A percentile compares a stretch with the other conserved stretches of the same genome.
Conservation (phyloP, 2,888 invertebrate genomes). For the Leucoma salicis region DNA sequence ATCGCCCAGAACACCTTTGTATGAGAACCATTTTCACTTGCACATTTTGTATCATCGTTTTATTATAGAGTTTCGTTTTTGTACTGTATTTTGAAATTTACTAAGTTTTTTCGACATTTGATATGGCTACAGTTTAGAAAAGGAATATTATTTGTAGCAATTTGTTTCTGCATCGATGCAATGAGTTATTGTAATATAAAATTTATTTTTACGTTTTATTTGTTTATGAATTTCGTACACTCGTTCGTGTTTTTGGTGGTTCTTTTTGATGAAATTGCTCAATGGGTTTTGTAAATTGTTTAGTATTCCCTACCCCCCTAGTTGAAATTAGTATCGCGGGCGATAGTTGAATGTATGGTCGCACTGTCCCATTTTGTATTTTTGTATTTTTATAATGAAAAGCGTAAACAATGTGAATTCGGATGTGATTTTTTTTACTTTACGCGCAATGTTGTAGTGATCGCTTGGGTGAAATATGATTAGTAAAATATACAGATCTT, state of each 20-base stretch:
- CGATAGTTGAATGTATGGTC: slow-evolving; percentile 67
- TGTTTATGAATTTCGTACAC: slow-evolving; percentile 46
- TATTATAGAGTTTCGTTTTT: slow-evolving; percentile 34
- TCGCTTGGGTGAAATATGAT: slow-evolving; percentile 45
- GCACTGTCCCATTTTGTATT: slow-evolving; percentile 82
- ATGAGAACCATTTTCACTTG: slow-evolving; percentile 44
- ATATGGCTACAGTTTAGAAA: slow-evolving; percentile 50
- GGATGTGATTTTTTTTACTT: slow-evolving; percentile 73
- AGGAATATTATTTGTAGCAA: slow-evolving; percentile 43
- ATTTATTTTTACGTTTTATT: slow-evolving; percentile 38
- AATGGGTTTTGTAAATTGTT: slow-evolving; percentile 65
- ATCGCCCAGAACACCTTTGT: slow-evolving; percentile 47
- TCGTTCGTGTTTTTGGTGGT: slow-evolving; percentile 51
- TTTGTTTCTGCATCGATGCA: slow-evolving; percentile 40
- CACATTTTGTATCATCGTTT: slow-evolving; percentile 42
- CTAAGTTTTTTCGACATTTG: slow-evolving; percentile 34
- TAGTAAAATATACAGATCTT: slow-evolving; percentile 43
- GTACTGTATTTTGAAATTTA: slow-evolving; percentile 37
- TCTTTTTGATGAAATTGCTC: slow-evolving; percentile 74
- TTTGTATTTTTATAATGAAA: slow-evolving; percentile 81
- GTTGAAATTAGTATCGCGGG: slow-evolving; percentile 56
- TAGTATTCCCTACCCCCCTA: slow-evolving; percentile 69
- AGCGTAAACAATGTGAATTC: slow-evolving; percentile 73
- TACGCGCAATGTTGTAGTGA: slow-evolving; percentile 69
- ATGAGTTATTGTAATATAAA: slow-evolving; percentile 36